phyloP scores from a whole-genome alignment of 2,888 invertebrate species.

The Orchesellides sinensis region DNA sequence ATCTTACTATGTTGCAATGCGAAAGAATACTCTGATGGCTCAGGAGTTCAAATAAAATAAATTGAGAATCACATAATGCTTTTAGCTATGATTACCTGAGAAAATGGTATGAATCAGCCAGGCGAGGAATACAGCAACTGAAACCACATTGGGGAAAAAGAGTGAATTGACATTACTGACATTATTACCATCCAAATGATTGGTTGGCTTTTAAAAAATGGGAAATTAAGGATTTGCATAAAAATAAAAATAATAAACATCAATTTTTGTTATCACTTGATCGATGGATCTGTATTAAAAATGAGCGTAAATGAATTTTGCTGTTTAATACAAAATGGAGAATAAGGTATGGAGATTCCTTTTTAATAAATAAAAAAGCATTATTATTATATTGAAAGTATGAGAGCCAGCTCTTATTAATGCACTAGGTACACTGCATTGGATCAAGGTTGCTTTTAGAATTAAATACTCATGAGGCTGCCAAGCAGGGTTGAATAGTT shows the following conservation, averaged over 20 bases:
- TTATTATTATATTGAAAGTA: too few relatives aligned
- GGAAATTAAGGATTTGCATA: conserved; percentile 34
- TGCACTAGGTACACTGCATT: too few relatives aligned
- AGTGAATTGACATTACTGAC: conserved; percentile 4
- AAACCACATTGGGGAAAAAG: not conserved
- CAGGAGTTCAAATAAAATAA: conserved; percentile 49
- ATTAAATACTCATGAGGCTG: too few relatives aligned
- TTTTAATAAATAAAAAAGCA: too few relatives aligned
- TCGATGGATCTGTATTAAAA: conserved; percentile 31
- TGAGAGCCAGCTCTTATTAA: too few relatives aligned
- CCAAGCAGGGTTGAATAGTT: too few relatives aligned
- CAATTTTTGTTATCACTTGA: conserved; percentile 31
- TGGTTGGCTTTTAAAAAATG: conserved; percentile 15
- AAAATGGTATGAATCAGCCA: conserved; percentile 52
- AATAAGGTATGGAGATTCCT: not conserved
- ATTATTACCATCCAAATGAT: conserved; percentile 26
- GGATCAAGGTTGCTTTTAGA: too few relatives aligned
- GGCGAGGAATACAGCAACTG: not conserved
- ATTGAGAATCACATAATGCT: conserved; percentile 61
- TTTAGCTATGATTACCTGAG: conserved; percentile 62
- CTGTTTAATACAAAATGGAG: not conserved
- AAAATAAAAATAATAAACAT: not conserved
- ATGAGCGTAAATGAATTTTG: not conserved
- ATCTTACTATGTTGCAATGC: not conserved
- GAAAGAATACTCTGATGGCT: not conserved